These are phyloP conservation scores for Argyresthia albistria DNA, from an alignment of 2,888 invertebrate genomes.

Conservation along the genomic window DNA sequence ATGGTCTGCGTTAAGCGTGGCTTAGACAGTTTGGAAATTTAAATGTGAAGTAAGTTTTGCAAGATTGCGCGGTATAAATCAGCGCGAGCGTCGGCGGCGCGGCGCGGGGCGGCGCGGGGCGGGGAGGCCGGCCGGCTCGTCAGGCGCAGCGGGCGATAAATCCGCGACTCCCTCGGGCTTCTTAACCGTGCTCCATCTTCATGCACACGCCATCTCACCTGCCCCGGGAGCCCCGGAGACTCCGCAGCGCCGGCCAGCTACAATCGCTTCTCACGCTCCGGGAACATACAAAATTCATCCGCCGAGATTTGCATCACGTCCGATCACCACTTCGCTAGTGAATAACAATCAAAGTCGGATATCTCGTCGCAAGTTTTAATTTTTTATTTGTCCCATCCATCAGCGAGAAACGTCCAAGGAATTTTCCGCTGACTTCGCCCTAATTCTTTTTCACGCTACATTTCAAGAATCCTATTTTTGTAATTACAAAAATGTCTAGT, in stretches of 20 bases:
- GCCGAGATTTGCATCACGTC: background rate
- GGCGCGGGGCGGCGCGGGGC: conserved; percentile 27
- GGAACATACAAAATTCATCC: background rate
- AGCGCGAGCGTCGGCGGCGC: conserved; percentile 40
- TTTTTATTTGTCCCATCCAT: conserved; percentile 48
- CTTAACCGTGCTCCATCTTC: conserved; percentile 57
- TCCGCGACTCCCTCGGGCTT: conserved; percentile 63
- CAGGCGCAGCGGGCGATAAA: conserved; percentile 60
- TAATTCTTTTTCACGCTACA: conserved; percentile 73
- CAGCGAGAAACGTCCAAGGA: conserved; percentile 41
- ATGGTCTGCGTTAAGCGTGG: conserved; percentile 70
- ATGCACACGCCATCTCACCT: conserved; percentile 20
- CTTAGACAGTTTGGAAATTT: conserved; percentile 73
- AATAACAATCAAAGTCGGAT: background rate
- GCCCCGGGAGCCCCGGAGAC: conserved; percentile 5
- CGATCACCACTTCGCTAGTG: background rate
- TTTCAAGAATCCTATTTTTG: conserved; percentile 73
- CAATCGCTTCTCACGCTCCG: background rate
- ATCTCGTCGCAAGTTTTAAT: conserved; percentile 10
- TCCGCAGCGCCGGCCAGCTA: conserved; percentile 4
- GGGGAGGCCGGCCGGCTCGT: conserved; percentile 13
- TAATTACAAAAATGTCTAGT: conserved; percentile 73
- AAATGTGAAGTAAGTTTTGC: conserved; percentile 74
- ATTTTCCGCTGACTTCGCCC: conserved; percentile 57
- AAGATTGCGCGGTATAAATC: conserved; percentile 71